These are phyloP conservation scores for Alviniconcha marisindica DNA, from an alignment of 1,140 invertebrate species.

Conservation along the genomic window DNA sequence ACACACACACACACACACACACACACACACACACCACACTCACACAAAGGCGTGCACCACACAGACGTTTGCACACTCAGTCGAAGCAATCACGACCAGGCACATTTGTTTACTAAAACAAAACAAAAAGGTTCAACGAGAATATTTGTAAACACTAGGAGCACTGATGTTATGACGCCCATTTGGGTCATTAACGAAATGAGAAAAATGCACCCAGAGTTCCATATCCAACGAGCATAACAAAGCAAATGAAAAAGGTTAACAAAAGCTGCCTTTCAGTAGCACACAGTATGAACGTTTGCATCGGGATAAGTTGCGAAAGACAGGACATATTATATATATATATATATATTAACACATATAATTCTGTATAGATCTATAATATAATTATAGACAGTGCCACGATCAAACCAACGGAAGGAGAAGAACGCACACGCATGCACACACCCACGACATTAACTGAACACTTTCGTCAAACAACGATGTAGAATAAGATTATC, in stretches of 20 bases:
- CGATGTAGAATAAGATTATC: neutral
- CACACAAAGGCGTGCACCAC: neutral
- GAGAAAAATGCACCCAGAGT: no score
- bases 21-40: constrained; percentile 12
- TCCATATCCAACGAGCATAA: no score
- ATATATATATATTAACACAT: no score
- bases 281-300: no score
- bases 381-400: neutral
- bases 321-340: no score
- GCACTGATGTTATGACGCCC: no score
- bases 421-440: neutral
- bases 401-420: neutral
- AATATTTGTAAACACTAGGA: no score
- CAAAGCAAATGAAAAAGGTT: no score
- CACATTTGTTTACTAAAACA: neutral
- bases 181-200: no score
- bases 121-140: neutral
- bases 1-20: constrained; percentile 21
- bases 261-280: no score
- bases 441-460: neutral
- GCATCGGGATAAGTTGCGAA: no score
- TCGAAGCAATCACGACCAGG: neutral
- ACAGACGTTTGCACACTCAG: neutral
- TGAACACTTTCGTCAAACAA: neutral
- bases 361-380: neutral